A percentile compares a stretch with the other conserved stretches of the same genome.
Conservation (phyloP, 2,113 vertebrate genomes). For the Heterocephalus glaber region DNA sequence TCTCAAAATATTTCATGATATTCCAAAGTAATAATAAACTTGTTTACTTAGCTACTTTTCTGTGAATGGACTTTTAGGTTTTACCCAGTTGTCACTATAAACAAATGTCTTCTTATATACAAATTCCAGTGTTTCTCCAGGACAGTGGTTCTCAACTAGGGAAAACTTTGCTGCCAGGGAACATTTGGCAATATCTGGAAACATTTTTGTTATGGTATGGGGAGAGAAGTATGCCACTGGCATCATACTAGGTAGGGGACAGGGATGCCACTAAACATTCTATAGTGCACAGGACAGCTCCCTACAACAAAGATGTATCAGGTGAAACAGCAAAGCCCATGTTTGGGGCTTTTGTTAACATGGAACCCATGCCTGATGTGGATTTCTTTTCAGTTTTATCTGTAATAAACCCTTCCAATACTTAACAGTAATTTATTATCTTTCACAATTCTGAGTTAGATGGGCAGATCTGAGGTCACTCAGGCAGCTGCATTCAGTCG, state of each 20-base stretch:
- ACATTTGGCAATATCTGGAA: background rate
- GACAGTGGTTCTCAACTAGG: background rate
- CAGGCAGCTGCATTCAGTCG: background rate
- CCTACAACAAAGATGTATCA: background rate
- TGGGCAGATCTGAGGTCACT: background rate
- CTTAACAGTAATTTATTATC: background rate
- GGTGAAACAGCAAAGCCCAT: background rate
- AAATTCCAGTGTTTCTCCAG: background rate
- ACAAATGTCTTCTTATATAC: background rate
- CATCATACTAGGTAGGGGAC: background rate
- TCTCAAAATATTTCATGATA: constrained; percentile 32
- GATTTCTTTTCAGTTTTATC: constrained; percentile 25
- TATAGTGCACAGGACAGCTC: background rate
- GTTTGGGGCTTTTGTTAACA: background rate
- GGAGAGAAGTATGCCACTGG: background rate
- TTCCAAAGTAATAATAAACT: constrained; percentile 30
- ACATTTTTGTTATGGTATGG: background rate
- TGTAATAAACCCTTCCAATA: background rate
- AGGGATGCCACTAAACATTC: background rate
- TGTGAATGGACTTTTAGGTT: background rate
- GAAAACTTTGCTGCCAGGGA: background rate
- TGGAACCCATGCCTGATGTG: background rate
- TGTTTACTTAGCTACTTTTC: background rate
- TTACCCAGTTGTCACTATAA: constrained; percentile 10
- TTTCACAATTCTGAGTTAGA: background rate